Evolutionary conservation across 2,113 vertebrate genomes (phyloP), one percentile per base, ranked within the genome.

Genomic region (Chloropsis cyanopogon): DNA sequence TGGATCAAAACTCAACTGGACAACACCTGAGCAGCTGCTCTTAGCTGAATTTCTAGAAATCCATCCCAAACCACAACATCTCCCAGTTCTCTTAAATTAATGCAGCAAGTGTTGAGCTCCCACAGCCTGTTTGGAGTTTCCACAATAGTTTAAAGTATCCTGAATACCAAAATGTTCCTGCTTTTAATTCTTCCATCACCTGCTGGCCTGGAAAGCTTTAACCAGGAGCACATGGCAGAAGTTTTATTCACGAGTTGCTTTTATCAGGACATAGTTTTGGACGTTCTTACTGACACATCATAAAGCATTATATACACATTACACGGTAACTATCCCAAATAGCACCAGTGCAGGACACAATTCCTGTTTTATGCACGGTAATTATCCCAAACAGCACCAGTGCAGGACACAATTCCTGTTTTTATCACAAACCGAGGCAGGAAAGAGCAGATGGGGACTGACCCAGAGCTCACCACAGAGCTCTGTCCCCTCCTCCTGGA

Each of bases 341-440:
- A 8, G 14, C 8, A 7, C 0, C 1, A 23, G 19, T 0, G 1
- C 0, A 1, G 10, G 23, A 10, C 8, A 26, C 12, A 44, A 17
- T 2, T 56, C 37, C 49, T 12, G 29, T 8, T 82, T 70, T 15
- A 37, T 4, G 19, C 29, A 66, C 2, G 3, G 10, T 2, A 17
- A 26, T 44, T 11, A 53, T 6, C 29, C 14, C 14, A 41, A 63
- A 41, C 0, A 7, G 14, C 8, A 7, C 0, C 1, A 23, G 19
- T 0, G 1, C 0, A 1, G 10, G 23, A 10, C 8, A 25, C 12
- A 44, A 17, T 2, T 56, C 37, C 49, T 12, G 29, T 8, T 82
- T 70, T 15, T 6, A 4, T 26, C 47, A 42, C 44, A 26, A 21
- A 23, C 21, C 2, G 42, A 23, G 28, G 2, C 11, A 11, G 4